Conservation (phyloP, 2,797 vertebrate genomes). For the Taeniopygia guttata region DNA sequence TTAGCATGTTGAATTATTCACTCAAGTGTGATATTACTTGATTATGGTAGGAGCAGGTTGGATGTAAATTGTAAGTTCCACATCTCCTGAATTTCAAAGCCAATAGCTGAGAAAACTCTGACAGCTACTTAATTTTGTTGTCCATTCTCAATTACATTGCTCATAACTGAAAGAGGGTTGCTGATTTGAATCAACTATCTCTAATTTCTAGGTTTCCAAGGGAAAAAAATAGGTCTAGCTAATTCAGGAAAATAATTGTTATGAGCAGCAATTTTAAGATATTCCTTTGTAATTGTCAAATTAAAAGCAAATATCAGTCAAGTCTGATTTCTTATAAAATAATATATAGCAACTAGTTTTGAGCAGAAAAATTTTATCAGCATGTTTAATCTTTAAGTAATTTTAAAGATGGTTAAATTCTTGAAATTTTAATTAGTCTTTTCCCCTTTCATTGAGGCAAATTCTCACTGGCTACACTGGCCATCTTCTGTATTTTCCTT, state of each 20-base stretch:
- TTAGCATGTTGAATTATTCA: conserved; percentile 8
- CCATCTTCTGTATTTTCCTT: neutral
- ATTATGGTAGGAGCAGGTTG: neutral
- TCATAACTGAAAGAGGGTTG: neutral
- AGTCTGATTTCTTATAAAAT: neutral
- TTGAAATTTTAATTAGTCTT: neutral
- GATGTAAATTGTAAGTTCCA: neutral
- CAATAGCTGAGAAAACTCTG: neutral
- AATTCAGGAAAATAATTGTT: neutral
- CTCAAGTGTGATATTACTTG: neutral
- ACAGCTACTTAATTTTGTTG: conserved; percentile 25
- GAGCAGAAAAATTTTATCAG: neutral
- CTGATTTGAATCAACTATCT: neutral
- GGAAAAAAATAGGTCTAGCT: neutral
- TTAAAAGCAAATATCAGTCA: neutral
- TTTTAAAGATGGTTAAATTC: neutral
- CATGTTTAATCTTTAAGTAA: neutral
- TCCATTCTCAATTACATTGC: neutral
- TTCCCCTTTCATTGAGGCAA: neutral
- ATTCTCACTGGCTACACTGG: neutral
- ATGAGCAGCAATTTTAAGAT: neutral
- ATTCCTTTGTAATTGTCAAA: neutral
- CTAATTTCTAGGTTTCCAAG: neutral
- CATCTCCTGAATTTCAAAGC: neutral
- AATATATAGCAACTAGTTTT: neutral